Evolutionary conservation across 53 echinoderm and acorn worm genomes (phyloP), one percentile per base, ranked within the genome.

Genomic region (Holothuria leucospilota): DNA sequence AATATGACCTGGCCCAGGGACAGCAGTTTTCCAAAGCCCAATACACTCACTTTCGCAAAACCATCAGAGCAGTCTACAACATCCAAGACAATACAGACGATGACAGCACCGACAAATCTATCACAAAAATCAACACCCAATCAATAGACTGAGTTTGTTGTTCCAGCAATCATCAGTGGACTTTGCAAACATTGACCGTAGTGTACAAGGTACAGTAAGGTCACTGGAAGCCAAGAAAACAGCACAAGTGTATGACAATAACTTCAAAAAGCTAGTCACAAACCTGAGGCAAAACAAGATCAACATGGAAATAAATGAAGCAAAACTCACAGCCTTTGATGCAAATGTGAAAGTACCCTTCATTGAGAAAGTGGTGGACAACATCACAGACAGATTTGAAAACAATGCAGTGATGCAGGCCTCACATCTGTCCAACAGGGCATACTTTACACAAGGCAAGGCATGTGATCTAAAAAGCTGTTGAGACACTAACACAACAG

Each of bases 81-180:
- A n/a, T n/a, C n/a, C n/a, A n/a, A n/a, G n/a, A n/a, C n/a, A n/a
- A n/a, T n/a, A n/a, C n/a, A n/a, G n/a, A n/a, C n/a, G n/a, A n/a
- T n/a, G n/a, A n/a, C n/a, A n/a, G n/a, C n/a, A n/a, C n/a, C n/a
- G n/a, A n/a, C n/a, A n/a, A n/a, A n/a, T n/a, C n/a, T n/a, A n/a
- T n/a, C n/a, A n/a, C n/a, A n/a, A n/a, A n/a, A n/a, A n/a, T n/a
- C n/a, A n/a, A n/a, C n/a, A n/a, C n/a, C n/a, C 83, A 34, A 40
- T 91, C 62, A 91, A 87, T 53, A 72, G 81, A 59, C 81, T 91
- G 20, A 80, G 87, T 71, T 60, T 29, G 59, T 52, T 46, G 42
- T 82, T 91, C 62, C 87, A 91, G 51, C 60, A 71, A 23, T 42
- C 72, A 8, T 39, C 25, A 28, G 29, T 84, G 5, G 89, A 72